A percentile compares a stretch with the other conserved stretches of the same genome.
phyloP scores from a whole-genome alignment of 2,113 vertebrate species.

The Tylochromis polylepis region DNA sequence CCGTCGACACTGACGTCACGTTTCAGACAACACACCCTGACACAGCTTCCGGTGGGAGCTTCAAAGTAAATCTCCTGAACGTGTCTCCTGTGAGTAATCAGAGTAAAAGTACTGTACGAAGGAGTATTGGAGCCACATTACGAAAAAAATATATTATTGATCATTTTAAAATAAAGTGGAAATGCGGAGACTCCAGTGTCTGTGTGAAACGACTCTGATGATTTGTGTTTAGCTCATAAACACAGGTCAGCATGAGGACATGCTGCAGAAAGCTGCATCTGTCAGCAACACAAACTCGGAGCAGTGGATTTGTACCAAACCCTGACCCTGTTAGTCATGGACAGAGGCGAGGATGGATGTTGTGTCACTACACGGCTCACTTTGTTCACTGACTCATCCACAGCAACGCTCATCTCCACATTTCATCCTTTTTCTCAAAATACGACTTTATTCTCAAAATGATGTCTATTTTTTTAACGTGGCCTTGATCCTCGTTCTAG shows the following conservation, averaged over 20 bases:
- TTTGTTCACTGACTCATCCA: no score
- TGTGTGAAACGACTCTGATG: no score
- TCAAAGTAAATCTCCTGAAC: slow-evolving; percentile 19
- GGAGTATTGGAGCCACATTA: background rate
- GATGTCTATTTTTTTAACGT: no score
- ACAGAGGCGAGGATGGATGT: no score
- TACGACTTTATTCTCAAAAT: background rate
- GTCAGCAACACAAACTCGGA: background rate
- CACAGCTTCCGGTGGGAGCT: background rate
- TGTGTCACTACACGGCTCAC: no score
- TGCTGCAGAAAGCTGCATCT: rapidly evolving
- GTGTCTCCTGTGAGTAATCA: background rate
- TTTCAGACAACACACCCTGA: background rate
- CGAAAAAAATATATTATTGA: background rate
- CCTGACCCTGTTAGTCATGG: rapidly evolving
- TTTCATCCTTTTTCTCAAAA: rapidly evolving
- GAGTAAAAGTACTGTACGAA: background rate
- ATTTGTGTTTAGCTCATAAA: rapidly evolving
- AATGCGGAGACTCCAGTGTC: no score
- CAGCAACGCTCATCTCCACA: background rate
- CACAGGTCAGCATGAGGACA: background rate
- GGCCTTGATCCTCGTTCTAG: no score
- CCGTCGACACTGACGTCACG: background rate
- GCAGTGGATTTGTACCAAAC: rapidly evolving
- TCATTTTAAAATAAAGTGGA: background rate